Evolutionary conservation across 2,888 invertebrate genomes (phyloP), one percentile per base, ranked within the genome.

Genomic region (Dioctria rufipes): DNA sequence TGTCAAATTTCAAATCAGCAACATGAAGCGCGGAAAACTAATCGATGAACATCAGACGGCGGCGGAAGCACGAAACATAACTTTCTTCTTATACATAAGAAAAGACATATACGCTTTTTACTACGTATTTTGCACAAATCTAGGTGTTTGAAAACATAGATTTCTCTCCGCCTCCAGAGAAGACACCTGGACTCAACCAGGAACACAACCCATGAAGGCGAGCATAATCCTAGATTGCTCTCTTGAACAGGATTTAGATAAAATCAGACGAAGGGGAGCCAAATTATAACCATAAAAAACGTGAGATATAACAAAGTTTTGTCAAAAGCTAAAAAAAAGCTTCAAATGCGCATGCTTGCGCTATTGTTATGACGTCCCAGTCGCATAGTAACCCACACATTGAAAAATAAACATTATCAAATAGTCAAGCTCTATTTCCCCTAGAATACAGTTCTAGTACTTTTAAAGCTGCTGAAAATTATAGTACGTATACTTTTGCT

Each of bases 1-100:
- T 71, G 71, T 71, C 71, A 54, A 37, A 40, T 54, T 71, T 54
- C 9, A n/a, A 39, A 54, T 54, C 69, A 69, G 51, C 11, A 54
- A 39, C 13, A 40, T 40, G 40, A 39, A 61, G 43, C 39, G 37
- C 43, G 49, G 46, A 43, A 60, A 75, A 77, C 61, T 61, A 63
- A 77, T 77, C 77, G 77, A 77, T 77, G 77, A 77, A 42, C 61
- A 49, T 13, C 77, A 77, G 63, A 77, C 77, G 54, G n/a, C 71
- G 40, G 71, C 54, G 40, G 71, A 71, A 71, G 54, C 54, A 25
- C 25, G 11, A 71, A 71, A 71, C 67, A 67, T 67, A 42, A 67
- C 67, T 46, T 67, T 67, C 67, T 46, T 43, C 67, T 25, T 25
- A 25, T 25, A 25, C 25, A 25, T 25, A 46, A 67, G 46, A 25